phyloP scores from a whole-genome alignment of 2,797 vertebrate genomes.

The Galago senegalensis region DNA sequence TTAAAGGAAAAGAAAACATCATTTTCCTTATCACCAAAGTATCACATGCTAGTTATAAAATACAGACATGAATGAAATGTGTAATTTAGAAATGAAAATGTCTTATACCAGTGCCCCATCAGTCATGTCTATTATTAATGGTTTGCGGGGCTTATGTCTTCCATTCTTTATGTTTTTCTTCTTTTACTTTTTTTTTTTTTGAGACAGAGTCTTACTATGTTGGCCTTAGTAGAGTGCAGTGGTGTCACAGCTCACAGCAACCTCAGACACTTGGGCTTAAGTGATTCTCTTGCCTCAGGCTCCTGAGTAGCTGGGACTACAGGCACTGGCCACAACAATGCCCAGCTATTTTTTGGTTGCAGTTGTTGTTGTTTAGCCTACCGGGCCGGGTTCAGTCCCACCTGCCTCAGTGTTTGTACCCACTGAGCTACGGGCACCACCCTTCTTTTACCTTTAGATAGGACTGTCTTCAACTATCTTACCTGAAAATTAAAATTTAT shows the following conservation, averaged over 20 bases:
- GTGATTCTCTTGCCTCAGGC: too few species aligned
- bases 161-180: neutral
- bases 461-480: neutral
- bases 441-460: neutral
- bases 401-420: too few species aligned
- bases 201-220: too few species aligned
- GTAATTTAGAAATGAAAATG: neutral
- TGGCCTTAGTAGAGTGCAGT: too few species aligned
- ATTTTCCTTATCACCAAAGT: neutral
- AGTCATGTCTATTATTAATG: neutral
- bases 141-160: neutral
- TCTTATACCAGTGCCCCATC: neutral
- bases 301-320: too few species aligned
- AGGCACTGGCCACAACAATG: too few species aligned
- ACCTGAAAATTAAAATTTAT: constrained; percentile 38
- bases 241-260: too few species aligned
- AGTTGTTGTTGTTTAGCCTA: too few species aligned
- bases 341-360: too few species aligned
- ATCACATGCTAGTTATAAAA: constrained; percentile 42
- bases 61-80: neutral
- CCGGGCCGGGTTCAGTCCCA: too few species aligned
- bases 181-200: neutral
- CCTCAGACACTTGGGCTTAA: too few species aligned
- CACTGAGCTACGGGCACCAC: too few species aligned
- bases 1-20: neutral